Conservation (phyloP, 2,888 invertebrate species). For the Drosophila multiciliata region DNA sequence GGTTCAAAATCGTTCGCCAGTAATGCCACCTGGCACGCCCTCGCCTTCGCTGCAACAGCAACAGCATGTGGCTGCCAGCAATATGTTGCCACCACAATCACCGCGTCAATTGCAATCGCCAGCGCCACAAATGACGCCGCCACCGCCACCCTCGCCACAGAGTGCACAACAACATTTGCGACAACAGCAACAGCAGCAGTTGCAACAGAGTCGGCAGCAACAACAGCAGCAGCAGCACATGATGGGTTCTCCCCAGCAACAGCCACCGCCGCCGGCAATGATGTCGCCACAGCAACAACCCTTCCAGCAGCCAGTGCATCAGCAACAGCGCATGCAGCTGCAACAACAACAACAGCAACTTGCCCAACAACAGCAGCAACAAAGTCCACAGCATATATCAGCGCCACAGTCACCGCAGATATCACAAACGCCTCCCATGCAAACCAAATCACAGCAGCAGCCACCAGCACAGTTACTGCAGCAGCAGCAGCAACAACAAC, state of each 20-base stretch:
- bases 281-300: conserved; percentile 74
- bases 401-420: conserved; percentile 82
- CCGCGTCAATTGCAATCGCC: conserved; percentile 83
- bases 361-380: conserved; percentile 78
- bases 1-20: conserved; percentile 84
- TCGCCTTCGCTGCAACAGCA: conserved; percentile 81
- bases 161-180: conserved; percentile 80
- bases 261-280: conserved; percentile 56
- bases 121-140: conserved; percentile 85
- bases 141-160: conserved; percentile 83
- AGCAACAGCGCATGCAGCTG: conserved; percentile 75
- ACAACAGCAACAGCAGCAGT: conserved; percentile 77
- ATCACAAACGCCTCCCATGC: conserved; percentile 75
- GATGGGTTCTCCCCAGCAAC: conserved; percentile 73
- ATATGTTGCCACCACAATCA: conserved; percentile 83
- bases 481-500: conserved; percentile 50
- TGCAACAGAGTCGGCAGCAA: conserved; percentile 71
- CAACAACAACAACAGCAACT: conserved; percentile 70
- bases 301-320: conserved; percentile 83
- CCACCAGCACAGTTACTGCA: conserved; percentile 70
- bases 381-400: conserved; percentile 81
- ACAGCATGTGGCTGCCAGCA: conserved; percentile 67
- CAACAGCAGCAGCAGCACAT: conserved; percentile 71
- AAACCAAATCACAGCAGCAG: conserved; percentile 73
- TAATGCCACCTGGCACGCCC: conserved; percentile 78